Evolutionary conservation across 2,797 vertebrate genomes (phyloP), one percentile per base, ranked within the genome.

Genomic region (Xenops minutus): DNA sequence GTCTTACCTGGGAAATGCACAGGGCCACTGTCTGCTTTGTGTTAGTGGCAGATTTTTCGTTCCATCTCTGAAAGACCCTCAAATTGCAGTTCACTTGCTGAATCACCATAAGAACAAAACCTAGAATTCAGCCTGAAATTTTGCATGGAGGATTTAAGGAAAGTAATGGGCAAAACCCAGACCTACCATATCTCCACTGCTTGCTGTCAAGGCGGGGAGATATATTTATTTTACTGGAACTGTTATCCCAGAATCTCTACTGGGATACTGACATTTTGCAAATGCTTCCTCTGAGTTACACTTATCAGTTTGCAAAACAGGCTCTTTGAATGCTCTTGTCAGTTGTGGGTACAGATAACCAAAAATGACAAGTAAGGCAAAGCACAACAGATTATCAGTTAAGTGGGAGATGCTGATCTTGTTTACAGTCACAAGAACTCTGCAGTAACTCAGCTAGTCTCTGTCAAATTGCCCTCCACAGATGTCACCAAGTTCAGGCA

Each of bases 281-380:
- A 93, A 77, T 55, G 83, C 80, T 95, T 97, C 80, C 88, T 94
- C 88, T 76, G 71, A 93, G 88, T 86, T 76, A 83, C 0, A 0
- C 56, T 17, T 79, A 93, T 87, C 90, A 87, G 67, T 67, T 79
- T 87, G 77, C 51, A 92, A 63, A 95, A 32, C 67, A 82, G 77
- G 56, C 71, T 69, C 44, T 92, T 52, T 56, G 77, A 92, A 74
- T 26, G 37, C 55, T 92, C 88, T 81, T 55, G 17, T 85, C 67
- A 61, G 67, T 46, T 85, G 49, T 54, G 67, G 2, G 7, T 71
- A 71, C 52, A 93, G 88, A 92, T 87, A 94, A 90, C n/a, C 15
- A 34, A 51, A 90, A 49, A 67, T 21, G 32, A 87, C 63, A 91
- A 76, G 59, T 26, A 59, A 93, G 44, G 74, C 59, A 86, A 76